phyloP scores from a whole-genome alignment of 1,140 invertebrate genomes.

The Pectinophora gossypiella region DNA sequence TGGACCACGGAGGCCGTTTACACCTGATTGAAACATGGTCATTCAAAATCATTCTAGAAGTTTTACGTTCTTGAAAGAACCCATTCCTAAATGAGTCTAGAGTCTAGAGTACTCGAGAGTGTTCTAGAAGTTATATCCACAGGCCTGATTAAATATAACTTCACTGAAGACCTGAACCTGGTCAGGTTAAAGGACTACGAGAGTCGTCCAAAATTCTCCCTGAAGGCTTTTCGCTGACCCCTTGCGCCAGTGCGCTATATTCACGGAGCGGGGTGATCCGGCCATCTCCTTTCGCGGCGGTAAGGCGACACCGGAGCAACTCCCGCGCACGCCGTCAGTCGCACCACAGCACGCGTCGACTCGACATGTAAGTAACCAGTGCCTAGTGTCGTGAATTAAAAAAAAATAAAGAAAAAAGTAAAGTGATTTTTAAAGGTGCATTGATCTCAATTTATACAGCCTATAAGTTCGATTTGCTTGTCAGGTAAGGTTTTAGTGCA shows the following conservation, averaged over 20 bases:
- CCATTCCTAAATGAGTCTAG: no score
- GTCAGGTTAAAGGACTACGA: no score
- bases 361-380: slow-evolving; percentile 72
- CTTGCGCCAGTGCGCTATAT: slow-evolving; percentile 30
- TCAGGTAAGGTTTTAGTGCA: slow-evolving; percentile 33
- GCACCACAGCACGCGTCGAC: slow-evolving; percentile 73
- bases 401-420: slow-evolving; percentile 22
- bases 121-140: no score
- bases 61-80: no score
- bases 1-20: no score
- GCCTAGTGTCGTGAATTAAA: slow-evolving; percentile 51
- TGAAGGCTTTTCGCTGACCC: slow-evolving; percentile 17
- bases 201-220: no score
- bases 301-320: slow-evolving; percentile 63
- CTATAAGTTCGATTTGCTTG: slow-evolving; percentile 13
- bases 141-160: no score
- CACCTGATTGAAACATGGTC: no score
- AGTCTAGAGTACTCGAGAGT: no score
- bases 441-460: slow-evolving; percentile 24
- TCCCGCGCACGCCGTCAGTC: slow-evolving; percentile 48
- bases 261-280: slow-evolving; percentile 47
- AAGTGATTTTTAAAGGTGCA: slow-evolving; percentile 48
- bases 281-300: slow-evolving; percentile 66
- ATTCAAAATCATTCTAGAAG: no score
- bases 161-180: no score